Evolutionary conservation across 1,140 invertebrate genomes (phyloP).

Genomic region (Cepaea nemoralis): DNA sequence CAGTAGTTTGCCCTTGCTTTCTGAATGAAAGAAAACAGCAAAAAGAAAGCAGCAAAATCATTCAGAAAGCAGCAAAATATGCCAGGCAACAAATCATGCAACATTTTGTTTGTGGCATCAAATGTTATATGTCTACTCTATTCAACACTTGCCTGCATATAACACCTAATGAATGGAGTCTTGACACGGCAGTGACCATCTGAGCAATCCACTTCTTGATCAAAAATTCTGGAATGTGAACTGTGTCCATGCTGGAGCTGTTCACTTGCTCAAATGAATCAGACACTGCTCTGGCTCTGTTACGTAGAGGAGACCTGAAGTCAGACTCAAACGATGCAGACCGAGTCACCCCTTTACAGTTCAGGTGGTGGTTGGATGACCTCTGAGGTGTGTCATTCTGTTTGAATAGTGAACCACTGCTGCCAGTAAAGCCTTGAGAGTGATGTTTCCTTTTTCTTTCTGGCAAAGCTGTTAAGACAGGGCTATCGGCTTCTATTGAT

Average conservation of each 20-base stretch:
- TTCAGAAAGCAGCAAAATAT: too few relatives aligned
- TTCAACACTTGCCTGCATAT: slow-evolving; percentile 69
- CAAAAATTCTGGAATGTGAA: slow-evolving; percentile 72
- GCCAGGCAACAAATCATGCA: too few relatives aligned
- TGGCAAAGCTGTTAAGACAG: neutral
- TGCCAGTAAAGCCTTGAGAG: neutral
- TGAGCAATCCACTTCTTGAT: slow-evolving; percentile 80
- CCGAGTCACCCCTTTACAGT: slow-evolving; percentile 58
- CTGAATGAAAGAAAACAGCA: too few relatives aligned
- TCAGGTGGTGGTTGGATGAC: slow-evolving; percentile 51
- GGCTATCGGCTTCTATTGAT: neutral
- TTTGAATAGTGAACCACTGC: neutral
- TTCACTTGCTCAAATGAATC: slow-evolving; percentile 66
- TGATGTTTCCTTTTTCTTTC: neutral
- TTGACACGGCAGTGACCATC: slow-evolving; percentile 79
- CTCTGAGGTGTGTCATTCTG: slow-evolving; percentile 40
- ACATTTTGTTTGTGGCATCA: too few relatives aligned
- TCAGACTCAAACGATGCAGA: slow-evolving; percentile 65
- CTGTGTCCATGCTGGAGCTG: slow-evolving; percentile 48
- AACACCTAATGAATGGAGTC: slow-evolving; percentile 78
- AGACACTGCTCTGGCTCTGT: slow-evolving; percentile 58
- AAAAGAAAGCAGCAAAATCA: too few relatives aligned
- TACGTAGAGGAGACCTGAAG: slow-evolving; percentile 60
- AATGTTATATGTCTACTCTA: too few relatives aligned
- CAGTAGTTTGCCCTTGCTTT: too few relatives aligned